Evolutionary conservation across 2,113 vertebrate species (phyloP).

Genomic region (Phylloscopus trochilus): DNA sequence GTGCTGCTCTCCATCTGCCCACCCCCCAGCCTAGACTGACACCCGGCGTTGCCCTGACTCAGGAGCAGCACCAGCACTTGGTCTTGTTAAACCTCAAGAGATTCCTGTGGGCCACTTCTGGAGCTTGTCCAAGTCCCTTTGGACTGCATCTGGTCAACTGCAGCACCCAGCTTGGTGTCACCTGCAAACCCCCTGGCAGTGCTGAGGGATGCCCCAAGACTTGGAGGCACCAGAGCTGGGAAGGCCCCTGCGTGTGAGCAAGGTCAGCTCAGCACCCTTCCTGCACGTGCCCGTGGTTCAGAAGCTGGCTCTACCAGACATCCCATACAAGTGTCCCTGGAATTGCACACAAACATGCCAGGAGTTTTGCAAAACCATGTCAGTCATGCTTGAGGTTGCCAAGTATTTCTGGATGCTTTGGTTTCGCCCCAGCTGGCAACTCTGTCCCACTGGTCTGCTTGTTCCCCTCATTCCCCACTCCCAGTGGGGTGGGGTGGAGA

Average conservation of each 20-base stretch:
- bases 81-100: too few species aligned
- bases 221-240: background rate
- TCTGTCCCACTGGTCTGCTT: accelerated
- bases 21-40: background rate
- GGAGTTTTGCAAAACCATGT: background rate
- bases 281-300: accelerated
- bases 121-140: background rate
- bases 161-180: background rate
- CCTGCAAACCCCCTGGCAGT: background rate
- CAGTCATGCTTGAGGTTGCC: background rate
- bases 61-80: background rate
- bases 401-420: background rate
- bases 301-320: background rate
- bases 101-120: background rate
- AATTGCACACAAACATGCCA: background rate
- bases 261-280: accelerated
- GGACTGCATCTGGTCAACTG: background rate
- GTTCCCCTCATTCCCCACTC: background rate
- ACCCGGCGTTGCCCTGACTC: background rate
- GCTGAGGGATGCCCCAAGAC: background rate
- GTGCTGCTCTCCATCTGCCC: background rate
- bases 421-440: background rate
- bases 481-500: background rate
- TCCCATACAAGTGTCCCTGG: background rate
- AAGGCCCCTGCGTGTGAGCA: background rate